These are phyloP conservation scores for Larimichthys crocea DNA, from an alignment of 2,113 vertebrate species.

Conservation along the genomic window DNA sequence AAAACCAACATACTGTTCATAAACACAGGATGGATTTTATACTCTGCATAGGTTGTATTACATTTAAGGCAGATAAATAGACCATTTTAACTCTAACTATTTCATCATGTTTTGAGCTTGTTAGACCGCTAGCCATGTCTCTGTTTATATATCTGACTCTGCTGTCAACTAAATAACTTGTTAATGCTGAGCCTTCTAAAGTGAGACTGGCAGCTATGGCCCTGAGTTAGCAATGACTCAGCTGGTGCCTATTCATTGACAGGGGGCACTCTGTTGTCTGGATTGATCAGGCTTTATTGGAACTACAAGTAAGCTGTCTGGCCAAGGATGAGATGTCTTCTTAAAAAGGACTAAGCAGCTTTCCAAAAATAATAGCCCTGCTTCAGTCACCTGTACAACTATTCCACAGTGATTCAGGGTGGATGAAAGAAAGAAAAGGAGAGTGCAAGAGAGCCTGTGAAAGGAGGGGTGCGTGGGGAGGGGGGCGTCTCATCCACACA, in stretches of 20 bases:
- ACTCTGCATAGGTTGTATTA: background rate
- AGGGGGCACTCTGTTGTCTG: constrained; percentile 33
- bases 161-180: constrained; percentile 24
- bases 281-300: constrained; percentile 51
- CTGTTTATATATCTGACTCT: constrained; percentile 12
- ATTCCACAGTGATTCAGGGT: constrained; percentile 19
- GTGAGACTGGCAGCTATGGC: constrained; percentile 1
- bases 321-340: constrained; percentile 44
- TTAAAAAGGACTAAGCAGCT: constrained; percentile 44
- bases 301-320: constrained; percentile 38
- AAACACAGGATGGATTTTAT: background rate
- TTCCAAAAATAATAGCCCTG: constrained; percentile 46
- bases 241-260: background rate
- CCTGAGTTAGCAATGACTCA: constrained; percentile 42
- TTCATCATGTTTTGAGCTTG: background rate
- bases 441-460: background rate
- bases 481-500: constrained; percentile 14
- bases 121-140: constrained; percentile 3
- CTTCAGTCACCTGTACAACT: constrained; percentile 40
- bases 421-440: background rate
- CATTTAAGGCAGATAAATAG: background rate
- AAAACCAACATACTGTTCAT: background rate
- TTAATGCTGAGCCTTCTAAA: constrained; percentile 24
- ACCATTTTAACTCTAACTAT: background rate
- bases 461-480: background rate